Percentiles rank a stretch among this genome's conserved stretches.
Evolutionary conservation across 1,140 invertebrate species (phyloP).

Genomic region (Drosophila nasuta): DNA sequence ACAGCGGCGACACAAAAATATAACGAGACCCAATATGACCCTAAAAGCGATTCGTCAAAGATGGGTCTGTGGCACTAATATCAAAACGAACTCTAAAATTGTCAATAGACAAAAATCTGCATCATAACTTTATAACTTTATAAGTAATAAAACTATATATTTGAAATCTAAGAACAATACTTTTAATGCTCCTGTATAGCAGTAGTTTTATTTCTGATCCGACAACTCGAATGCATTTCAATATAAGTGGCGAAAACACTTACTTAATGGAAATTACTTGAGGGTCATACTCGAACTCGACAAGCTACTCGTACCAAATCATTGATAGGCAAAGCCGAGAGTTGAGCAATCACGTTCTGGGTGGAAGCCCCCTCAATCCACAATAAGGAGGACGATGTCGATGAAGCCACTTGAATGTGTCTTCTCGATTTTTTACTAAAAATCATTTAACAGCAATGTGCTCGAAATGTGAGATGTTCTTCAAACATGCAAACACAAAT

Average conservation of each 20-base stretch:
- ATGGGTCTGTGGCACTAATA: background rate
- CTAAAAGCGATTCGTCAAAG: slow-evolving; percentile 52
- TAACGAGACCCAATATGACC: slow-evolving; percentile 48
- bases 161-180: background rate
- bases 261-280: slow-evolving; percentile 81
- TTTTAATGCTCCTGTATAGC: background rate
- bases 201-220: background rate
- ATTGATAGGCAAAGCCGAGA: slow-evolving; percentile 53
- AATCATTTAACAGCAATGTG: slow-evolving; percentile 78
- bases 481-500: slow-evolving; percentile 37
- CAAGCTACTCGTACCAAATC: slow-evolving; percentile 50
- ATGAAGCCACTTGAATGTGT: slow-evolving; percentile 76
- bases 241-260: slow-evolving; percentile 75
- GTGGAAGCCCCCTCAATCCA: slow-evolving; percentile 1
- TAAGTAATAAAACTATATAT: no score
- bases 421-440: slow-evolving; percentile 82
- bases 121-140: no score
- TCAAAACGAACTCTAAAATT: no score
- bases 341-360: slow-evolving; percentile 71
- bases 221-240: slow-evolving; percentile 65
- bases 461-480: slow-evolving; percentile 65
- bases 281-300: slow-evolving; percentile 49
- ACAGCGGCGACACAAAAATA: slow-evolving; percentile 25
- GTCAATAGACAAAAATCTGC: no score
- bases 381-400: background rate